Conservation (phyloP, 1,140 invertebrate genomes). For the Dinoponera quadriceps region DNA sequence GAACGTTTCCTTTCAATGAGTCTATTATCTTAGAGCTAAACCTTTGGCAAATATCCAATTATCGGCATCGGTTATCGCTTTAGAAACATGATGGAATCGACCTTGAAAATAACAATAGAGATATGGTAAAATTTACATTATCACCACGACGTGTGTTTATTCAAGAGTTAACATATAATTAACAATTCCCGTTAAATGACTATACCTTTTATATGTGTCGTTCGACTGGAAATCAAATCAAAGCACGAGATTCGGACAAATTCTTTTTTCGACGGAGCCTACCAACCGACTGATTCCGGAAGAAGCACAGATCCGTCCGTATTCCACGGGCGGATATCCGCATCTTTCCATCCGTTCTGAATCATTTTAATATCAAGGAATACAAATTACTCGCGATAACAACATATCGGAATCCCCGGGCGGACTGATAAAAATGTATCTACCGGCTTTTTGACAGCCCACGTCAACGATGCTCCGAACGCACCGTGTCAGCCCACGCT, state of each 20-base stretch:
- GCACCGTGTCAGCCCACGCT: neutral
- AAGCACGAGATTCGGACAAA: neutral
- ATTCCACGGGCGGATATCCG: neutral
- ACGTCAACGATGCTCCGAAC: neutral
- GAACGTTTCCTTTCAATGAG: neutral
- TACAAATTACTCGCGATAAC: too few species aligned
- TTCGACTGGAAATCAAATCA: neutral
- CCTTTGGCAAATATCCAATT: neutral
- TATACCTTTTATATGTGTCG: neutral
- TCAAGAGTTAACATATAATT: neutral
- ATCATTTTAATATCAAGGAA: neutral
- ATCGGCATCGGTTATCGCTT: neutral
- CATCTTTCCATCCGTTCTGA: neutral
- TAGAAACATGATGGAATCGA: neutral
- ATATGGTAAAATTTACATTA: neutral
- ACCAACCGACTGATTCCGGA: neutral
- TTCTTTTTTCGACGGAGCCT: neutral
- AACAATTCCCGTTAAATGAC: neutral
- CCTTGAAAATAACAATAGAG: slow-evolving; percentile 1
- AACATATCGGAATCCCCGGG: too few species aligned
- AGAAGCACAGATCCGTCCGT: neutral
- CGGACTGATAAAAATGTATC: slow-evolving; percentile 10
- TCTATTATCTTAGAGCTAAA: neutral
- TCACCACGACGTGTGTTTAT: neutral
- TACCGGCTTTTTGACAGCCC: neutral